phyloP scores from a whole-genome alignment of 2,113 vertebrate species.

The Chionodraco myersi region DNA sequence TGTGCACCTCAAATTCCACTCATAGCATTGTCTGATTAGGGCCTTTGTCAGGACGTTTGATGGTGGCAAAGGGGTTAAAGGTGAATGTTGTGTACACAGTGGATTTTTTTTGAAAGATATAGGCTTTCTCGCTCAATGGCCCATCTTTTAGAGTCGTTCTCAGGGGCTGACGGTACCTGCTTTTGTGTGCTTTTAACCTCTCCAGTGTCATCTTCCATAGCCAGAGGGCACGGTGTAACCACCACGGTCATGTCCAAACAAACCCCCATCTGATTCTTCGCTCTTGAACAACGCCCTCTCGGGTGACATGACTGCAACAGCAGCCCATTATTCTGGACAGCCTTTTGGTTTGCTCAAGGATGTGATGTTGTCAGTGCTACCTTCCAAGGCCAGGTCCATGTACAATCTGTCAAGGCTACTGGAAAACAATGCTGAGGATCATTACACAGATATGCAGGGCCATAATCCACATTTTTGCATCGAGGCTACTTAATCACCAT shows the following conservation, averaged over 20 bases:
- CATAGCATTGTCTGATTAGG: slow-evolving; percentile 60
- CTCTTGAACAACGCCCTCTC: slow-evolving; percentile 59
- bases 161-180: slow-evolving; percentile 39
- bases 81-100: slow-evolving; percentile 42
- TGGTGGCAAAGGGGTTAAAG: slow-evolving; percentile 44
- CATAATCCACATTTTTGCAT: slow-evolving; percentile 41
- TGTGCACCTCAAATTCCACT: slow-evolving; percentile 68
- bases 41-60: slow-evolving; percentile 53
- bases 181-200: slow-evolving; percentile 47
- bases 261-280: slow-evolving; percentile 58
- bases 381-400: slow-evolving; percentile 71
- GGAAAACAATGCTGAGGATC: slow-evolving; percentile 69
- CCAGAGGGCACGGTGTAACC: slow-evolving; percentile 54
- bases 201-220: slow-evolving; percentile 72
- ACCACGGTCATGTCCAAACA: slow-evolving; percentile 78
- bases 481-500: slow-evolving; percentile 9
- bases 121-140: slow-evolving; percentile 20
- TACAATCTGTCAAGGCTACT: slow-evolving; percentile 67
- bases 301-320: slow-evolving; percentile 71
- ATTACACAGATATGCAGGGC: slow-evolving; percentile 49
- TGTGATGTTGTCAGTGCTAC: slow-evolving; percentile 74
- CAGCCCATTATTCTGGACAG: slow-evolving; percentile 71
- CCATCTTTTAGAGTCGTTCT: slow-evolving; percentile 24
- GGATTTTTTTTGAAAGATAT: slow-evolving; percentile 42
- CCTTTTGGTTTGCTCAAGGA: slow-evolving; percentile 72